phyloP scores from a whole-genome alignment of 2,113 vertebrate species.

The Xerus inauris region DNA sequence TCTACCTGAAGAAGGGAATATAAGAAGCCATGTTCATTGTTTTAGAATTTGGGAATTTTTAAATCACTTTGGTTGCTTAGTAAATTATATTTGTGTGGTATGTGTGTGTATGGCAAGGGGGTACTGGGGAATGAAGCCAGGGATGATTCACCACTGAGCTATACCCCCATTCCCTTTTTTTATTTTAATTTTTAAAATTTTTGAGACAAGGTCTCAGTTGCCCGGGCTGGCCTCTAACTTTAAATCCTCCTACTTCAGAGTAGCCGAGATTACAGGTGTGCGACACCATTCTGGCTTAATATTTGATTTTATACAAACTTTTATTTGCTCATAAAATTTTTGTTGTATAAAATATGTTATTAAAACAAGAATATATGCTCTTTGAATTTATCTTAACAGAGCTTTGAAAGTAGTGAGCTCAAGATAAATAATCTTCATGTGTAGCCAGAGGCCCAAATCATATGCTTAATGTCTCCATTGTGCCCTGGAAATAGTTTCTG shows the following conservation, averaged over 20 bases:
- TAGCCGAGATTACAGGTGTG: no score
- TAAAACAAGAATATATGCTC: background rate
- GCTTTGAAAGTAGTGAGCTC: background rate
- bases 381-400: conserved; percentile 2
- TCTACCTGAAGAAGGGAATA: background rate
- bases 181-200: no score
- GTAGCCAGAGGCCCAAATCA: background rate
- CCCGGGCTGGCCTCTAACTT: no score
- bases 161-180: no score
- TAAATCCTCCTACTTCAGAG: no score
- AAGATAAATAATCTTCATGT: background rate
- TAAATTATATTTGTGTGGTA: background rate
- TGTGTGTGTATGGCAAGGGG: no score
- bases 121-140: no score
- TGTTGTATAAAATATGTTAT: background rate
- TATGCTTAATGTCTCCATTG: background rate
- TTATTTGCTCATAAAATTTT: background rate
- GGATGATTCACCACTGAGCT: no score
- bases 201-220: no score
- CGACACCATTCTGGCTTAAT: no score
- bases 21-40: background rate
- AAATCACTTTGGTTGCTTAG: conserved; percentile 29
- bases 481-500: background rate
- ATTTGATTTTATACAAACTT: background rate
- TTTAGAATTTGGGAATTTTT: conserved; percentile 46